Evolutionary conservation across 2,113 vertebrate species (phyloP), one percentile per base, ranked within the genome.

Genomic region (Saccopteryx leptura): DNA sequence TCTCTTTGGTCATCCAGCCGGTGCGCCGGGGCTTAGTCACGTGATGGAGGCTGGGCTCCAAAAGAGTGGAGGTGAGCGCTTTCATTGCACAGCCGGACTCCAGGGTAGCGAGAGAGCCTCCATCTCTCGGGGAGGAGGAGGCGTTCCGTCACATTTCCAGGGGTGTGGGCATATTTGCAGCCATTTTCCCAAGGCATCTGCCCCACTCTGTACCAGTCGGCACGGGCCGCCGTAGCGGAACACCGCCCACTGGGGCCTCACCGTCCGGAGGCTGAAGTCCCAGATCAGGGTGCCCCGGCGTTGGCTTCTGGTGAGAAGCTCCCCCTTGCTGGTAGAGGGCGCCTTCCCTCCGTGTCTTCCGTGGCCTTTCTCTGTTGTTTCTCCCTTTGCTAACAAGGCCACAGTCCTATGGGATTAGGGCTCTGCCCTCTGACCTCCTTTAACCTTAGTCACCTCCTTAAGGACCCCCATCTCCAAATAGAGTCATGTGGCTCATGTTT

Each of bases 21-120:
- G 60, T 28, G 28, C 1, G 13, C 60, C n/a, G 26, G 28, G 50
- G 61, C 71, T 46, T 24, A 31, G 18, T 7, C 46, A 2, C 2
- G 3, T 7, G 19, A 19, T 6, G 28, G 83, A 26, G 66, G 56
- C 28, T 1, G 15, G 60, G 50, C 50, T 48, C 6, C 17, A 9
- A 28, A 39, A 17, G 24, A 18, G 61, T 2, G n/a, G 33, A 5
- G 18, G 26, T n/a, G 71, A 48, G 19, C 13, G 14, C 65, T 21
- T 10, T 52, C 26, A 0, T 2, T 3, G 39, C 12, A 8, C 24
- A 28, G 50, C 24, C 46, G 0, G 48, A 23, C 4, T 46, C 50
- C 18, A 7, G 9, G n/a, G 63, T 1, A 46, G 69, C 17, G 8
- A 54, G 52, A 13, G 0, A 12, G n/a, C 19, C 12, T 7, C 24